These are phyloP conservation scores for Barnardius zonarius DNA, from an alignment of 2,113 vertebrate genomes.

Conservation along the genomic window DNA sequence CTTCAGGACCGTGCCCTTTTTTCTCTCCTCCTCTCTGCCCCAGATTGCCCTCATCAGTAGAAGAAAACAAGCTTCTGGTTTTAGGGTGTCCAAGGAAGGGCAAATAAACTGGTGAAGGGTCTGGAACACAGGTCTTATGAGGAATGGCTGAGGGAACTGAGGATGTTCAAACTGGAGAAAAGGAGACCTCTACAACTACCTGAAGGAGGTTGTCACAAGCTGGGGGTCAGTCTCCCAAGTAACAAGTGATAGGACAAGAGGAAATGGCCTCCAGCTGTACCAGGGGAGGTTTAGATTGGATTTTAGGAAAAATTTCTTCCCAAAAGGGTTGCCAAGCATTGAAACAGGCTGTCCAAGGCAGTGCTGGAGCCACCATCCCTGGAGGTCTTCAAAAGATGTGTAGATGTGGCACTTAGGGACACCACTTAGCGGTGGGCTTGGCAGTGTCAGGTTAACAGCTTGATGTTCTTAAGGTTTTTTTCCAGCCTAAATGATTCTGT, in stretches of 20 bases:
- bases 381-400: accelerated
- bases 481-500: neutral
- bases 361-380: neutral
- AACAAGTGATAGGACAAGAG: neutral
- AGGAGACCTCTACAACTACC: neutral
- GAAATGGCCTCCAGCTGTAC: accelerated
- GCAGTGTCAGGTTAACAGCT: neutral
- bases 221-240: accelerated
- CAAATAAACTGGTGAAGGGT: accelerated
- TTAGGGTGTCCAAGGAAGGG: neutral
- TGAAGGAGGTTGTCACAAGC: neutral
- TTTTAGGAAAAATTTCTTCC: neutral
- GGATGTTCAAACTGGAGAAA: neutral
- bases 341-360: neutral
- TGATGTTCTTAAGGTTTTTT: neutral
- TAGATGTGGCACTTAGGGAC: neutral
- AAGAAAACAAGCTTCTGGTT: neutral
- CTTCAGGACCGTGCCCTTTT: neutral
- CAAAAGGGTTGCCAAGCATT: accelerated
- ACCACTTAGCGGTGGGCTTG: neutral
- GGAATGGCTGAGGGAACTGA: neutral
- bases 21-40: neutral
- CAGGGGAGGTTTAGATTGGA: accelerated
- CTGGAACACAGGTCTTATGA: neutral
- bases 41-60: neutral